These are phyloP conservation scores for Capromys pilorides DNA, from an alignment of 2,797 vertebrate species.

Conservation along the genomic window DNA sequence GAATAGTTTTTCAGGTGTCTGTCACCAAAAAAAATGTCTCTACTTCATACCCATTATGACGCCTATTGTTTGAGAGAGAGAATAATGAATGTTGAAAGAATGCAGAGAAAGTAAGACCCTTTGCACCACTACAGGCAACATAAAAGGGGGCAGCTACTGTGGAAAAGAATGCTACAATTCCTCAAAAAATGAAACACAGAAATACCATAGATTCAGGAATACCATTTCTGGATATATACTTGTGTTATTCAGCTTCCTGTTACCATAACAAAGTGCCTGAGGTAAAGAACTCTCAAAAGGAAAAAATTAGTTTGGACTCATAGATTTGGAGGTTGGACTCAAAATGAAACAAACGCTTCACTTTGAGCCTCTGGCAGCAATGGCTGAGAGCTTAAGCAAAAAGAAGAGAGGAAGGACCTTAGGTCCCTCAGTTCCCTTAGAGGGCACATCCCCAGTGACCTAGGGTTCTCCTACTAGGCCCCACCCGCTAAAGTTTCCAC, in stretches of 20 bases:
- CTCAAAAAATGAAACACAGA: conserved; percentile 10
- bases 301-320: not conserved
- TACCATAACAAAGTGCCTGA: not conserved
- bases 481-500: not conserved
- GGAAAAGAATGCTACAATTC: not conserved
- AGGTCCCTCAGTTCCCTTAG: not conserved
- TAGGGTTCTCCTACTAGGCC: not conserved
- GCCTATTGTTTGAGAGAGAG: not conserved
- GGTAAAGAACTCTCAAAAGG: not conserved
- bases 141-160: not conserved
- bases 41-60: conserved; percentile 6
- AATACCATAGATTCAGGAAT: not conserved
- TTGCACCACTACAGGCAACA: not conserved
- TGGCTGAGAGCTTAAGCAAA: not conserved
- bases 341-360: not conserved
- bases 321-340: not conserved
- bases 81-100: not conserved
- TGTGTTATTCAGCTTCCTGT: not conserved
- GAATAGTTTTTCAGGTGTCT: not conserved
- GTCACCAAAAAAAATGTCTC: conserved; percentile 26
- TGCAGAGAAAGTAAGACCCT: not conserved
- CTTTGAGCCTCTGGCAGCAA: not conserved
- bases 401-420: not conserved
- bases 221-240: not conserved
- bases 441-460: not conserved